phyloP scores from a whole-genome alignment of 2,113 vertebrate genomes.

The Galeopterus variegatus region DNA sequence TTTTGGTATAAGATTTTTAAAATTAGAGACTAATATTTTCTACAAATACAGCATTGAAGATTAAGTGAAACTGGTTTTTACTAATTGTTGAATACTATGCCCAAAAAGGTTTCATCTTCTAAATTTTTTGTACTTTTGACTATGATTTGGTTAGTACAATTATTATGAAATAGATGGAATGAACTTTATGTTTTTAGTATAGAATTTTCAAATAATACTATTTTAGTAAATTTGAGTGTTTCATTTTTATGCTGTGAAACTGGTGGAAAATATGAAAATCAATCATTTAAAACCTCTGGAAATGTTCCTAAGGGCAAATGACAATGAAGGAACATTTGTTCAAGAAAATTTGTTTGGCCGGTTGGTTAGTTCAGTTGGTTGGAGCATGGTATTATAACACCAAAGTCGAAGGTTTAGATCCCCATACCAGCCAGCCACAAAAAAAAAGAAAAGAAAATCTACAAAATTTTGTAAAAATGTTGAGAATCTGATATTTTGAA shows the following conservation, averaged over 20 bases:
- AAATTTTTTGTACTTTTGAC: background rate
- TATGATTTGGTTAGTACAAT: constrained; percentile 4
- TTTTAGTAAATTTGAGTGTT: constrained; percentile 5
- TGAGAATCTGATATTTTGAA: background rate
- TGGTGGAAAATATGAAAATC: background rate
- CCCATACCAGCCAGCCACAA: too few species aligned
- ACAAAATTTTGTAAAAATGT: background rate
- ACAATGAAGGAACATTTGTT: background rate
- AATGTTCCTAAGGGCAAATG: background rate
- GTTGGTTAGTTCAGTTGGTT: too few species aligned
- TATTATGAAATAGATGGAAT: background rate
- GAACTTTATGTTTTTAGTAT: constrained; percentile 40
- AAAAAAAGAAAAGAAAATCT: background rate
- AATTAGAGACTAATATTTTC: background rate
- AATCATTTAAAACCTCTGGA: background rate
- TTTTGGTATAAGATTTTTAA: background rate
- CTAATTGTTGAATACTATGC: background rate
- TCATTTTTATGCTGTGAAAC: constrained; percentile 39
- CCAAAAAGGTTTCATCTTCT: background rate
- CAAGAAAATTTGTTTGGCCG: background rate
- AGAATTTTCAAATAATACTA: background rate
- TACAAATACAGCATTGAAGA: background rate
- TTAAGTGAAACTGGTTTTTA: constrained; percentile 47
- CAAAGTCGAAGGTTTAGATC: too few species aligned
- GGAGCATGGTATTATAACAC: too few species aligned